A percentile compares a stretch with the other conserved stretches of the same genome.
Conservation (phyloP, 2,888 invertebrate genomes). For the Drosophila picticornis region DNA sequence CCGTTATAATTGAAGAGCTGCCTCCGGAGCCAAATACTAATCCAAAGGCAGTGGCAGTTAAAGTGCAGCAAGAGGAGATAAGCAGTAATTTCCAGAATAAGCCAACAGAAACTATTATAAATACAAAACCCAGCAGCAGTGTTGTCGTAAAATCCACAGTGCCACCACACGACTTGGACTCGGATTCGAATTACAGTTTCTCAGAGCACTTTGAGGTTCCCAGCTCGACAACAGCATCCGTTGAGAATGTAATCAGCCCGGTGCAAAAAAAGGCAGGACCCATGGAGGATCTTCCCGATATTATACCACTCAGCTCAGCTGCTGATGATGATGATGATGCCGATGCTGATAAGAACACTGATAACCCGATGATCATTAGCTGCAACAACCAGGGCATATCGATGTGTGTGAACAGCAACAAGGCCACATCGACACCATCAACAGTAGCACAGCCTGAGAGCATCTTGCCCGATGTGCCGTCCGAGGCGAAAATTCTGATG, state of each 20-base stretch:
- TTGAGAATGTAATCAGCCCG: not conserved
- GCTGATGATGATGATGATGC: slow-evolving; percentile 20
- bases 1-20: slow-evolving; percentile 11
- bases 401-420: slow-evolving; percentile 9
- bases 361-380: slow-evolving; percentile 22
- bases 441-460: slow-evolving; percentile 1
- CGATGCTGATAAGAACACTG: slow-evolving; percentile 10
- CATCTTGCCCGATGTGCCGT: slow-evolving; percentile 64
- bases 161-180: slow-evolving; percentile 71
- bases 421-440: slow-evolving; percentile 70
- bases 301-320: slow-evolving; percentile 70
- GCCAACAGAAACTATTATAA: slow-evolving; percentile 1
- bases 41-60: not conserved
- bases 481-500: slow-evolving; percentile 86
- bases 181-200: slow-evolving; percentile 85
- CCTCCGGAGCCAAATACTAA: not conserved
- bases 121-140: slow-evolving; percentile 1
- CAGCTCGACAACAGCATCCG: slow-evolving; percentile 40
- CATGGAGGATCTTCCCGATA: slow-evolving; percentile 80
- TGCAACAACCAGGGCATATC: not conserved
- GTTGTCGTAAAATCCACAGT: slow-evolving; percentile 1
- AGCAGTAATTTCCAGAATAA: slow-evolving; percentile 48
- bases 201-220: slow-evolving; percentile 83
- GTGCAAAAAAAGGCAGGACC: slow-evolving; percentile 37
- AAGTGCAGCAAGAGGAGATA: slow-evolving; percentile 45